Evolutionary conservation across 2,888 invertebrate species (phyloP).

Genomic region (Autographa pulchrina): DNA sequence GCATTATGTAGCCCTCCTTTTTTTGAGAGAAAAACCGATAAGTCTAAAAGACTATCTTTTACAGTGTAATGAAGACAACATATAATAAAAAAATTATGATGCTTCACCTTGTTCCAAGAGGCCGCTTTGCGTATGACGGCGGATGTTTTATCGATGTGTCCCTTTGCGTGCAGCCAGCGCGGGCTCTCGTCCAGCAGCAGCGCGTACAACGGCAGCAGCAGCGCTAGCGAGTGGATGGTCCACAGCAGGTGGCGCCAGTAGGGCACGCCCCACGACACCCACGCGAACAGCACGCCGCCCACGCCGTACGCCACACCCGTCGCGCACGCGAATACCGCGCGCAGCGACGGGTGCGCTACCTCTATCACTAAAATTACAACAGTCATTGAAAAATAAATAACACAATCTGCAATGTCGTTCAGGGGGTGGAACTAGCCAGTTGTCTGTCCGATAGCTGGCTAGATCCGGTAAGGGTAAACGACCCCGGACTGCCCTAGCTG

Average conservation of each 20-base stretch:
- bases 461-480: too few relatives aligned
- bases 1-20: background rate
- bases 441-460: too few relatives aligned
- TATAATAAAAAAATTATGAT: background rate
- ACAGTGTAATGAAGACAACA: too few relatives aligned
- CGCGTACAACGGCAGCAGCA: conserved; percentile 91
- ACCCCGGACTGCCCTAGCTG: too few relatives aligned
- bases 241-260: conserved; percentile 92
- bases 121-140: conserved; percentile 90
- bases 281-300: conserved; percentile 87
- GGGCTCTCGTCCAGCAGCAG: conserved; percentile 93
- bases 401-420: too few relatives aligned
- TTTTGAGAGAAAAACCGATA: background rate
- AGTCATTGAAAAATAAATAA: background rate
- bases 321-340: conserved; percentile 80
- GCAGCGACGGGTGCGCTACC: conserved; percentile 78
- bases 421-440: too few relatives aligned
- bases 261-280: conserved; percentile 81
- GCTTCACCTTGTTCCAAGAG: conserved; percentile 88
- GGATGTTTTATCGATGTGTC: conserved; percentile 88
- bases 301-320: conserved; percentile 85
- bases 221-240: conserved; percentile 91
- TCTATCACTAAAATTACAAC: conserved; percentile 73
- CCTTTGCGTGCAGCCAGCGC: conserved; percentile 93
- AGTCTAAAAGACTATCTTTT: background rate